A percentile compares a stretch with the other conserved stretches of the same genome.
phyloP scores from a whole-genome alignment of 2,888 invertebrate species.

The Hypolimnas misippus region DNA sequence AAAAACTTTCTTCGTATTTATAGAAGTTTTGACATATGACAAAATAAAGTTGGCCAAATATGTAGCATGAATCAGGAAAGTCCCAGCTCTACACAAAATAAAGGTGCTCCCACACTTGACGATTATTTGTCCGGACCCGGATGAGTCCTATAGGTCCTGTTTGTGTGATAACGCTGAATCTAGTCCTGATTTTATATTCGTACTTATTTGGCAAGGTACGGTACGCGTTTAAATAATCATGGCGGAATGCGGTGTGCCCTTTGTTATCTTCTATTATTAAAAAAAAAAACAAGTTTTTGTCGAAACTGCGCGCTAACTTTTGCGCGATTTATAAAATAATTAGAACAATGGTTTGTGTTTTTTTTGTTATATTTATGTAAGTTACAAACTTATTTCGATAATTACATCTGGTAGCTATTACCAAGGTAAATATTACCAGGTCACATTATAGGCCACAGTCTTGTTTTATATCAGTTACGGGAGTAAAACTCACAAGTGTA shows the following conservation, averaged over 20 bases:
- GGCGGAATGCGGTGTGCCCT: background rate
- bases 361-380: no score
- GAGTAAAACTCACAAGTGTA: no score
- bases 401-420: no score
- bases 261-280: background rate
- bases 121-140: slow-evolving; percentile 37
- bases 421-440: no score
- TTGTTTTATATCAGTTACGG: no score
- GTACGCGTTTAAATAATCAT: slow-evolving; percentile 7
- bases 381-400: no score
- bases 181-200: slow-evolving; percentile 52
- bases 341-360: no score
- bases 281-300: background rate
- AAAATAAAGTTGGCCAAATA: background rate
- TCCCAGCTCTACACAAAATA: slow-evolving; percentile 4
- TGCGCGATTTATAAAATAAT: no score
- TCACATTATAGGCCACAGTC: no score
- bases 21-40: no score
- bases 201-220: background rate
- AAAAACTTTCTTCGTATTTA: no score
- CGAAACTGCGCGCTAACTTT: no score
- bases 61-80: background rate
- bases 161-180: slow-evolving; percentile 54
- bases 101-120: slow-evolving; percentile 16
- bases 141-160: slow-evolving; percentile 51